Base-by-base conservation (phyloP, 1,140 invertebrate species). In the Uloborus diversus region DNA sequence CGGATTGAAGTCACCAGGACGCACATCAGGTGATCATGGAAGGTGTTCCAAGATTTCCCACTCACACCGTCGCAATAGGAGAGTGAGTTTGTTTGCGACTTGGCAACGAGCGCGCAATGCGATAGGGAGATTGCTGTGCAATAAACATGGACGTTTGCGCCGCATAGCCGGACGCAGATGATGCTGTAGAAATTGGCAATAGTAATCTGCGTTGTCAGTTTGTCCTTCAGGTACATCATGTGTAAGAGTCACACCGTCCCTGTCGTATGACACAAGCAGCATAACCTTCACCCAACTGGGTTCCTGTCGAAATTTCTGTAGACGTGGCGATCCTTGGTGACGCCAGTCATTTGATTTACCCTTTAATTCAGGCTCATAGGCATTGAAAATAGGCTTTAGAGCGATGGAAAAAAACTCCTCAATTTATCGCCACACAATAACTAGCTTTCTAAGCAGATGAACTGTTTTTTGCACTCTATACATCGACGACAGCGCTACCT, bases 201-300 rank as follows among this genome's bases (percentile, higher is more conserved):
- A 64, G 61, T 64, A 64, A 35, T 27, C 9, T 64, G 61, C 32
- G 23, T 64, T 64, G 61, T 35, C 61, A 64, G 32, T 64, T 64
- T 64, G 17, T 35, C 61, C 23, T 20, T 20, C 33, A 33, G 3
- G 61, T 64, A 64, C 61, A 64, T 13, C 61, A 64, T 64, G 61
- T 35, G 30, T 11, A 64, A 64, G 30, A 35, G 37, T 64, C 30
- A 64, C 61, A 64, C 61, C 61, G 11, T 64, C 61, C 33, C 17
- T n/a, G 61, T 64, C 23, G 61, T 64, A 64, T 64, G 61, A 30
- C 30, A 64, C 30, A 61, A 28, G 25, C 57, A 61, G 57, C 57
- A 27, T 64, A 64, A 64, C 61, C 61, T 64, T 64, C 23, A 64
- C 20, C 13, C 23, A 32, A 64, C 61, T 64, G 57, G 25, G 57